Conservation (phyloP, 2,888 invertebrate species). For the Drosophila ochracea region DNA sequence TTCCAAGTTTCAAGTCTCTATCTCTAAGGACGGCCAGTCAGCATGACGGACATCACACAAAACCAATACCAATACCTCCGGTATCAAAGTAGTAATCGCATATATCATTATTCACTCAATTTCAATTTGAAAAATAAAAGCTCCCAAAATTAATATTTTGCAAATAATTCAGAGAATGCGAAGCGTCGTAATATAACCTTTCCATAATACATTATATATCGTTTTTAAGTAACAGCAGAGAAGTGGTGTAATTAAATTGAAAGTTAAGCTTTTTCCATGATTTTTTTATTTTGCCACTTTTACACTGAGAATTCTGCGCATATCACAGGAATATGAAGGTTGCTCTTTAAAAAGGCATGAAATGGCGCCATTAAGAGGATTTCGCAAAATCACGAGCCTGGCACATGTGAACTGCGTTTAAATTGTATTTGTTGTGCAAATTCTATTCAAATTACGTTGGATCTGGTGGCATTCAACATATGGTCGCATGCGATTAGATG, state of each 20-base stretch:
- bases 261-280: neutral
- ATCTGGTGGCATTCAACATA: constrained; percentile 77
- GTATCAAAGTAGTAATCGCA: neutral
- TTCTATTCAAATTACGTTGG: constrained; percentile 76
- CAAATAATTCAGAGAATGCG: neutral
- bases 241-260: neutral
- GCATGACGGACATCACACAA: neutral
- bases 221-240: no score
- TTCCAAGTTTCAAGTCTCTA: neutral
- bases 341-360: constrained; percentile 32
- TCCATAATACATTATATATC: neutral
- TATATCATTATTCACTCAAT: neutral
- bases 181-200: neutral
- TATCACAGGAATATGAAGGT: constrained; percentile 1
- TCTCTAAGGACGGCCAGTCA: no score
- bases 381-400: constrained; percentile 42
- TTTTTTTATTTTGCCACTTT: neutral
- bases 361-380: constrained; percentile 62
- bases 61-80: neutral
- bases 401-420: constrained; percentile 40
- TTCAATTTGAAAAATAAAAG: neutral
- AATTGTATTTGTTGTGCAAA: constrained; percentile 73
- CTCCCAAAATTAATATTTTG: neutral
- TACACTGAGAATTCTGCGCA: neutral
- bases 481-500: constrained; percentile 41